phyloP scores from a whole-genome alignment of 2,797 vertebrate genomes.

The Zalophus californianus region DNA sequence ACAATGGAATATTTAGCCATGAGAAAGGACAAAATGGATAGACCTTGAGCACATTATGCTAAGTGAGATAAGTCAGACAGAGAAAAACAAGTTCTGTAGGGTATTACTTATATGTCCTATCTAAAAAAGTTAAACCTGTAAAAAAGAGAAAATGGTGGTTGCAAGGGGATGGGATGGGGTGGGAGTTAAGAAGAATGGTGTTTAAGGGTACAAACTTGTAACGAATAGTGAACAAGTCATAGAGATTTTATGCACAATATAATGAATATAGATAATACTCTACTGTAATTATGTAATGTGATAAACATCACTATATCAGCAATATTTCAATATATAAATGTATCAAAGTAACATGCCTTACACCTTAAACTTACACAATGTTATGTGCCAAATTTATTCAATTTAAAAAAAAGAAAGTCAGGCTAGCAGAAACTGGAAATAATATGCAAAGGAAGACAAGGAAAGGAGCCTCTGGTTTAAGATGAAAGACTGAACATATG shows the following conservation, averaged over 20 bases:
- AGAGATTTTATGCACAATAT: background rate
- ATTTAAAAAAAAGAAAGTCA: background rate
- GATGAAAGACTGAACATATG: background rate
- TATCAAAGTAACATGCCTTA: background rate
- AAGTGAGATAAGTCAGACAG: background rate
- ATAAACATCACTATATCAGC: background rate
- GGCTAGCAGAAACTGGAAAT: conserved; percentile 13
- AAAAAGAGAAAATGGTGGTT: background rate
- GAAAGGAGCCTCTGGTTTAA: background rate
- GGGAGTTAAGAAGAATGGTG: background rate
- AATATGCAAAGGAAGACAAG: background rate
- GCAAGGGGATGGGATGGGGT: background rate
- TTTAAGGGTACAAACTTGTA: background rate
- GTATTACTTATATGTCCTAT: background rate
- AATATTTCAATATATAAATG: background rate
- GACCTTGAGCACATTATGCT: background rate
- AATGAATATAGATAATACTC: background rate
- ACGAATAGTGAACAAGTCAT: background rate
- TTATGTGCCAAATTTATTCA: background rate
- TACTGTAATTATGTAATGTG: background rate
- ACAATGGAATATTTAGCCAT: background rate
- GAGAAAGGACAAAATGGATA: background rate
- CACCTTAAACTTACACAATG: background rate
- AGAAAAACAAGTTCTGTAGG: background rate
- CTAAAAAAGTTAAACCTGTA: background rate